Base-by-base conservation (phyloP, 2,113 vertebrate species). In the Sinocyclocheilus maitianheensis region DNA sequence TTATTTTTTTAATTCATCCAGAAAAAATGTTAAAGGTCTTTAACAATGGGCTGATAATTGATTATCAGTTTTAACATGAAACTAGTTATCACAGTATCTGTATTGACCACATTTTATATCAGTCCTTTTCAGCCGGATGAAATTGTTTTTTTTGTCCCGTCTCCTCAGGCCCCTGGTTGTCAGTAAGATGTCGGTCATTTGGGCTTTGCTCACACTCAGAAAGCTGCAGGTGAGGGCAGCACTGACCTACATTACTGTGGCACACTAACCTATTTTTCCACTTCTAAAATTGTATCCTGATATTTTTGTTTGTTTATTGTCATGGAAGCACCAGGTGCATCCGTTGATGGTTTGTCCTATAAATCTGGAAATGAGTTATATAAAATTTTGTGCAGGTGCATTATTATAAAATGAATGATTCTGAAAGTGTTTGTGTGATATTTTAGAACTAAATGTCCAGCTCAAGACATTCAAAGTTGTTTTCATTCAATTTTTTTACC, bases 221-320 rank as follows among this genome's bases (percentile, higher is more conserved):
- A 85, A 78, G 13, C 76, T 43, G 24, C 72, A 87, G 72, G 80
- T 83, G 80, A 83, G 30, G 30, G 9, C 20, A 65, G 51, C 40
- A 69, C 51, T 89, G 88, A 85, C 88, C 88, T 83, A 89, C 83
- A 87, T 89, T 58, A 63, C 18, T 69, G 72, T 69, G 46, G 16
- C 80, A 87, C 55, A 78, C 71, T 71, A 63, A 89, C 86, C 86
- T 63, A 80, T 75, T 86, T 85, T 76, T 14, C 53, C 67, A 37
- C 40, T 22, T 55, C 6, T 58, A 24, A 81, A 80, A 84, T 53
- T 26, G 26, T 55, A 48, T 77, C 78, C 69, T 75, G 69, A 65
- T 63, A 20, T 74, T 67, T 81, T 67, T 75, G 72, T 40, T 83
- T 83, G 71, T 13, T 51, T 55, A 37, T 72, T 40, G 48, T 40